Conservation (phyloP, 1,140 invertebrate species). For the Ectropis grisescens region DNA sequence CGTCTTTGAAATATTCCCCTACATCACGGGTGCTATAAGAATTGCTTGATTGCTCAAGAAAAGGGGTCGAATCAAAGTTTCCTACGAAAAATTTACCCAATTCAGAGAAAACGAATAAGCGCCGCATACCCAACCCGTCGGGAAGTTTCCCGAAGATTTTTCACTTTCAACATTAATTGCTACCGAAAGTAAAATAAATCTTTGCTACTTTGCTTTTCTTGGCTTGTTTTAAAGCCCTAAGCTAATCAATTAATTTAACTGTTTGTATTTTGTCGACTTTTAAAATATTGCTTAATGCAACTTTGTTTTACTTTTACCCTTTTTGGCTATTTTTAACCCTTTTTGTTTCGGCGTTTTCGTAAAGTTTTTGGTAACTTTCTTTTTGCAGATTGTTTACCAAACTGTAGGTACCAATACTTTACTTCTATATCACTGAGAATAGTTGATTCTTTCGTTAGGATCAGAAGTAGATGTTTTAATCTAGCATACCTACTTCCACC, state of each 20-base stretch:
- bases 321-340: no score
- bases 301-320: conserved; percentile 1
- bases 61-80: conserved; percentile 63
- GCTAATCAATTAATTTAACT: conserved; percentile 55
- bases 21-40: conserved; percentile 22
- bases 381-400: no score
- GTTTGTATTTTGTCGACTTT: conserved; percentile 19
- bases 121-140: conserved; percentile 29
- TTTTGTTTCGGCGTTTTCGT: no score
- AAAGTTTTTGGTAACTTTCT: no score
- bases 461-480: no score
- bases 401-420: no score
- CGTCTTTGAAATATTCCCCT: no score
- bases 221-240: conserved; percentile 26
- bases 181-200: conserved; percentile 60
- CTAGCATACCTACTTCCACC: no score
- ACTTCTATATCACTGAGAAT: no score
- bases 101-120: conserved; percentile 56
- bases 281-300: conserved; percentile 11
- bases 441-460: no score
- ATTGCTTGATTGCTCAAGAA: conserved; percentile 55
- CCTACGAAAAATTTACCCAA: conserved; percentile 61
- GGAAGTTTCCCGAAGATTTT: conserved; percentile 56
- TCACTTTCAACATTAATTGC: conserved; percentile 66
- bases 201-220: conserved; percentile 41